Percentiles rank a stretch among this genome's conserved stretches.
phyloP scores from a whole-genome alignment of 2,888 invertebrate species.

The Agrotis puta region DNA sequence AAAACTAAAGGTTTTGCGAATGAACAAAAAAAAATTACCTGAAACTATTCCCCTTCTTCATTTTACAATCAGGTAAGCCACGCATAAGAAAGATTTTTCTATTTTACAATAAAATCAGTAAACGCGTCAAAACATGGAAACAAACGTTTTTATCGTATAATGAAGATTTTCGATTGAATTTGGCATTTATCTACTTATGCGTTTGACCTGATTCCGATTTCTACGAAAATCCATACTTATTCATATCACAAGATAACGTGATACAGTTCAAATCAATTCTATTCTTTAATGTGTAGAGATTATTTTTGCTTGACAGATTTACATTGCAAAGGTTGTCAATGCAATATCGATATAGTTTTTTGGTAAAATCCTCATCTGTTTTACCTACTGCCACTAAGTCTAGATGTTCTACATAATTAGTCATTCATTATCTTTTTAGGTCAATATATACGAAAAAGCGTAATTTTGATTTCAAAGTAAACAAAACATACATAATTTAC shows the following conservation, averaged over 20 bases:
- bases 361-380: conserved; percentile 55
- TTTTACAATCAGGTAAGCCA: background rate
- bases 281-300: conserved; percentile 61
- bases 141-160: conserved; percentile 44
- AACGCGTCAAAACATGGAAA: conserved; percentile 23
- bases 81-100: background rate
- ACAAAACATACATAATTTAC: background rate
- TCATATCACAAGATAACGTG: conserved; percentile 74
- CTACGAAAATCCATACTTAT: conserved; percentile 72
- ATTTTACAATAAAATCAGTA: conserved; percentile 8
- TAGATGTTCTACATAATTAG: conserved; percentile 68
- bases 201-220: conserved; percentile 84
- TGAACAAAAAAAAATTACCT: too few relatives aligned
- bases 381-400: conserved; percentile 73
- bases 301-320: conserved; percentile 60
- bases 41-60: too few relatives aligned
- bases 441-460: conserved; percentile 11
- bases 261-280: conserved; percentile 58
- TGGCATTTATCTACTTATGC: conserved; percentile 77
- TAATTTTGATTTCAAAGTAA: conserved; percentile 20
- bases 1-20: too few relatives aligned
- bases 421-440: conserved; percentile 28
- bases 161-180: conserved; percentile 69
- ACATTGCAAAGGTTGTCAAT: conserved; percentile 56
- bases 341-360: conserved; percentile 76